Conservation (phyloP, 1,140 invertebrate genomes). For the Atta colombica region DNA sequence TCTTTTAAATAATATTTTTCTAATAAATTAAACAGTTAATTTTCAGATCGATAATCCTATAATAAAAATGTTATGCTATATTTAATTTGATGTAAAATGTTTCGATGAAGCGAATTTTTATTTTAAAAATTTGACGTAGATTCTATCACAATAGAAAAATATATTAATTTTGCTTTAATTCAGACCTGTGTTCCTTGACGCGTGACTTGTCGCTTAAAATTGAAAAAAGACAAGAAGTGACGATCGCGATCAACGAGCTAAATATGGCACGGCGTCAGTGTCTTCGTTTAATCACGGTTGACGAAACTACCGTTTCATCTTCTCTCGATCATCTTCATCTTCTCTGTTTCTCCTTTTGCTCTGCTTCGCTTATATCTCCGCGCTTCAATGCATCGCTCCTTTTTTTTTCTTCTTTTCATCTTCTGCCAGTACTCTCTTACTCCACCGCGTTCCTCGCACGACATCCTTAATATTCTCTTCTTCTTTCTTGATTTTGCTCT, state of each 20-base stretch:
- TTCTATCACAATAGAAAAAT: background rate
- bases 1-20: background rate
- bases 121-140: background rate
- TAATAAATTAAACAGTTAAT: background rate
- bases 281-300: slow-evolving; percentile 64
- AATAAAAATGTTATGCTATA: background rate
- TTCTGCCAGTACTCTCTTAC: background rate
- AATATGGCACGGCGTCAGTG: slow-evolving; percentile 51
- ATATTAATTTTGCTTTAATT: background rate
- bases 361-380: slow-evolving; percentile 22
- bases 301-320: slow-evolving; percentile 63
- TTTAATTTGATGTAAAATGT: background rate
- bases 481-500: slow-evolving; percentile 14
- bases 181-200: background rate
- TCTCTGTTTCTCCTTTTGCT: slow-evolving; percentile 41
- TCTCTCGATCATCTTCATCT: slow-evolving; percentile 59
- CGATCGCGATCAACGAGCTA: slow-evolving; percentile 59
- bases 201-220: slow-evolving; percentile 17
- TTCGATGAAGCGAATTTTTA: background rate
- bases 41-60: background rate
- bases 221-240: slow-evolving; percentile 11
- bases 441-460: slow-evolving; percentile 9
- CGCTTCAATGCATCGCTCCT: slow-evolving; percentile 34
- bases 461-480: slow-evolving; percentile 19
- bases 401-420: background rate